These are phyloP conservation scores for Notamacropus eugenii DNA, from an alignment of 2,797 vertebrate genomes.

Conservation along the genomic window DNA sequence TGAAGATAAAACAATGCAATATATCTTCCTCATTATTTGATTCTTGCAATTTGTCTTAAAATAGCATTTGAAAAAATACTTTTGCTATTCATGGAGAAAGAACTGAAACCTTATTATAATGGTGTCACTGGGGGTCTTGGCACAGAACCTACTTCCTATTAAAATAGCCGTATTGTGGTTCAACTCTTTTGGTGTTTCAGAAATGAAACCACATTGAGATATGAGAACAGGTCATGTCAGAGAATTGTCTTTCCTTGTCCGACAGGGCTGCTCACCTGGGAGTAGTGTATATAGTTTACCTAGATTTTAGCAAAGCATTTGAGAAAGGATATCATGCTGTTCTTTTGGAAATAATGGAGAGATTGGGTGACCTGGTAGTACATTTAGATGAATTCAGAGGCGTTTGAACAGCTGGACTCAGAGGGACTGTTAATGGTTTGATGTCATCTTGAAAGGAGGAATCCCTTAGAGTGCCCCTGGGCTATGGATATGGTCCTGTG, in stretches of 20 bases:
- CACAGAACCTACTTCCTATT: background rate
- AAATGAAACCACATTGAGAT: background rate
- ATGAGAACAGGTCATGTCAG: background rate
- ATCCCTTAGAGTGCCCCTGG: background rate
- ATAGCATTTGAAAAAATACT: background rate
- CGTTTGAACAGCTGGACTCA: background rate
- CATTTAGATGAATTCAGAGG: background rate
- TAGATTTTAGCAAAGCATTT: background rate
- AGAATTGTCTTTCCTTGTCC: background rate
- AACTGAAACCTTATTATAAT: background rate
- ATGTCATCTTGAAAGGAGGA: background rate
- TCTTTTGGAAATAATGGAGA: background rate
- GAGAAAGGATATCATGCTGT: background rate
- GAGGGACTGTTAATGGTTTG: background rate
- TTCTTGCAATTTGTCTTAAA: background rate
- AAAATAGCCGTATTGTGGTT: background rate
- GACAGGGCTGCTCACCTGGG: background rate
- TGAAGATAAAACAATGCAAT: background rate
- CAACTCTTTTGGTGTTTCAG: background rate
- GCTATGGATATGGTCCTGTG: background rate
- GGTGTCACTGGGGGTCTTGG: background rate
- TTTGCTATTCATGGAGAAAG: background rate
- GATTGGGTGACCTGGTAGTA: background rate
- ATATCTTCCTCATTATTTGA: background rate
- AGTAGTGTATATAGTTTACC: background rate